Base-by-base conservation (phyloP, 2,797 vertebrate species). In the Onychomys arenicola region DNA sequence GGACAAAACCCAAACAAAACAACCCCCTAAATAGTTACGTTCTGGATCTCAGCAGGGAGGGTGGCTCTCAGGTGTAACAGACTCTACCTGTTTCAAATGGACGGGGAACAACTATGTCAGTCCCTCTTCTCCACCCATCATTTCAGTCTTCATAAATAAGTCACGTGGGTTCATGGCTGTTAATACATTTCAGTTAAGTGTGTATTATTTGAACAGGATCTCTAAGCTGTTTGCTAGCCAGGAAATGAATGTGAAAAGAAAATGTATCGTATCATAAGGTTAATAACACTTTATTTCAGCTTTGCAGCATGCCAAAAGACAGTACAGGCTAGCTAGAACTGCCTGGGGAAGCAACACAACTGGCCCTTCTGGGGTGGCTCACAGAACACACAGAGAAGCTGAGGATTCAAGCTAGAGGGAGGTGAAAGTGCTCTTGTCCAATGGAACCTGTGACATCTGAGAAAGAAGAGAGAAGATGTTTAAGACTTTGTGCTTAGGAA, bases 401-500 rank as follows among this genome's bases (percentile, higher is more conserved):
- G 37, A 49, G 19, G 4, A 3, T 71, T 69, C 75, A 93, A 17
- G 19, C 16, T 55, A 7, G 69, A 80, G 16, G 46, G 37, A 67
- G 25, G 43, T 5, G 17, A 90, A 52, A 90, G 61, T 14, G 10
- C 12, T 82, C 4, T 4, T 71, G 27, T 69, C 29, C 71, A 80
- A 29, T 13, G 78, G 82, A 89, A 82, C 46, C 76, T 61, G 29
- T 67, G 57, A 69, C 16, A 37, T 84, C 57, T 19, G 21, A 90
- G 69, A 81, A 59, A 63, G 37, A 77, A 80, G 29, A 81, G 77
- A 89, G 78, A 73, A 94, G 65, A n/a, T 4, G 40, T 91, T 91
- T 81, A 63, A 29, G 87, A 92, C 91, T 71, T 91, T 94, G 77
- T 77, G 34, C 46, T 91, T 91, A 88, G 89, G 55, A 95, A 96